Conservation (phyloP, 2,797 vertebrate genomes). For the Muscicapa comitata region DNA sequence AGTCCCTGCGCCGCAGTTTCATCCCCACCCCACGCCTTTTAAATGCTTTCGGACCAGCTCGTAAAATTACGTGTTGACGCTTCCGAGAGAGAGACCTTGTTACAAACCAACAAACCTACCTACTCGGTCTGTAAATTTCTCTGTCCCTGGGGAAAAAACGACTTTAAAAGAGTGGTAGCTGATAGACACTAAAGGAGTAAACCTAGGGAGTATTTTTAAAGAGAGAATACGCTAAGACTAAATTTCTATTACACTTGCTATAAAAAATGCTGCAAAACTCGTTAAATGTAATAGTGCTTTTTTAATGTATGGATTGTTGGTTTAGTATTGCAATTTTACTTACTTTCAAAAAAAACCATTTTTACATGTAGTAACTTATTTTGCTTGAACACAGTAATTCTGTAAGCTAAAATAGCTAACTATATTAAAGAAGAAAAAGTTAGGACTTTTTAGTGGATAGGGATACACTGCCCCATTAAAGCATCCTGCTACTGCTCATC, state of each 20-base stretch:
- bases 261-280: neutral
- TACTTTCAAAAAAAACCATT: neutral
- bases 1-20: neutral
- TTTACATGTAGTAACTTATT: neutral
- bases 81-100: neutral
- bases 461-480: neutral
- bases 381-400: neutral
- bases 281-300: neutral
- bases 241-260: rapidly evolving
- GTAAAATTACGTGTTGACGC: neutral
- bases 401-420: neutral
- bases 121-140: neutral
- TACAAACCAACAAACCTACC: neutral
- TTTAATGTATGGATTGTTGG: rapidly evolving
- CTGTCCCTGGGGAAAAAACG: neutral
- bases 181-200: neutral
- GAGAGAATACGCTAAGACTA: neutral
- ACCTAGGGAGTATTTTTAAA: neutral
- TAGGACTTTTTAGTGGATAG: neutral
- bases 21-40: neutral
- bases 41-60: neutral
- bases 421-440: neutral
- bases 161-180: rapidly evolving
- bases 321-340: neutral
- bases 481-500: neutral